Evolutionary conservation across 1,140 invertebrate species (phyloP).

Genomic region (Patella vulgata): DNA sequence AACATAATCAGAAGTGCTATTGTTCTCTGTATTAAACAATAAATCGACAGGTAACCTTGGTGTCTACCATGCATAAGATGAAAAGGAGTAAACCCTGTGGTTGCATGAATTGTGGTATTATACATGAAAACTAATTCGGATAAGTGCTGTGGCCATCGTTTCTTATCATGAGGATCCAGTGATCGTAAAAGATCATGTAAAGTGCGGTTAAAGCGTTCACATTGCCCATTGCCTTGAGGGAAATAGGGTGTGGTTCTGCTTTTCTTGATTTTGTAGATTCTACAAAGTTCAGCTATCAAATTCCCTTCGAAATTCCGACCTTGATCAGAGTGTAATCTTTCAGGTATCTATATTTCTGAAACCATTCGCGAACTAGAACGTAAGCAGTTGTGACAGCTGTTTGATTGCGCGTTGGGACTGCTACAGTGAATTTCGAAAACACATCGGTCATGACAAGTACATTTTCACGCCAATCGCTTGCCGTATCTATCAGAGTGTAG

Average conservation of each 20-base stretch:
- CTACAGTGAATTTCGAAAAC: conserved; percentile 5
- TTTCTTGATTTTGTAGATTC: conserved; percentile 19
- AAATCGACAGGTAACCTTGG: conserved; percentile 2
- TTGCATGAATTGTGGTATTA: conserved; percentile 18
- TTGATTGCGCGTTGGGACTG: conserved; percentile 5
- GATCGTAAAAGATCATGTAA: conserved; percentile 26
- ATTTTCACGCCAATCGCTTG: conserved; percentile 14
- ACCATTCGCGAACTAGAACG: background rate
- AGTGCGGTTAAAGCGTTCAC: conserved; percentile 22
- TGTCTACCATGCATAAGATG: conserved; percentile 8
- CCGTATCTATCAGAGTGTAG: conserved; percentile 14
- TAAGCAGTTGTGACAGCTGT: conserved; percentile 3
- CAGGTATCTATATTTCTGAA: conserved; percentile 19
- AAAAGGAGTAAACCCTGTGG: conserved; percentile 12
- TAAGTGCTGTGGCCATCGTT: conserved; percentile 6
- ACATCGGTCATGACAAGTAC: conserved; percentile 7
- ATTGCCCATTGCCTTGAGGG: conserved; percentile 13
- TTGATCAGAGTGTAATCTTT: conserved; percentile 22
- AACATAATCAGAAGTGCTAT: background rate
- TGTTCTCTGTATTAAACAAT: background rate
- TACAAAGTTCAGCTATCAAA: conserved; percentile 30
- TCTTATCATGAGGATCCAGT: conserved; percentile 17
- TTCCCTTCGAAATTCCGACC: conserved; percentile 19
- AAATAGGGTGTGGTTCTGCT: conserved; percentile 31
- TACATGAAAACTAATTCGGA: conserved; percentile 16